phyloP scores from a whole-genome alignment of 2,888 invertebrate genomes.

The Catocala sponsa region DNA sequence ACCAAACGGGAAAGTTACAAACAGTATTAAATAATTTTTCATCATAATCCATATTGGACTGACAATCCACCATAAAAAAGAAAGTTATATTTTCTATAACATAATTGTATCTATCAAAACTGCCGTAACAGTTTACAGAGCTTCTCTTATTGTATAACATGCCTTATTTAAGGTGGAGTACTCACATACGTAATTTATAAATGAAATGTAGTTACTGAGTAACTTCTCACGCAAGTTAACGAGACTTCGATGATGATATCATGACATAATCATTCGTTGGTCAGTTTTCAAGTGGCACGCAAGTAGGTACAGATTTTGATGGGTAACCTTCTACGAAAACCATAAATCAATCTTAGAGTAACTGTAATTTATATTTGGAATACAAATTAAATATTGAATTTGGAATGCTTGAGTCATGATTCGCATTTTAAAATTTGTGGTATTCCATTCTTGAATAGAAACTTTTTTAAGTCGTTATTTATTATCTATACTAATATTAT shows the following conservation, averaged over 20 bases:
- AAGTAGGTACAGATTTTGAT: constrained; percentile 4
- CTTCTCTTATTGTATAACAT: constrained; percentile 17
- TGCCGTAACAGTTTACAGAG: constrained; percentile 9
- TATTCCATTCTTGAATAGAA: too few species aligned
- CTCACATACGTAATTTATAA: constrained; percentile 13
- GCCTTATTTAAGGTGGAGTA: constrained; percentile 22
- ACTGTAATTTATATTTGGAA: background rate
- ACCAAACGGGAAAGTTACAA: too few species aligned
- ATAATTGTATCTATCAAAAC: constrained; percentile 24
- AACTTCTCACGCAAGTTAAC: constrained; percentile 24
- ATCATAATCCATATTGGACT: constrained; percentile 5
- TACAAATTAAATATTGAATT: background rate
- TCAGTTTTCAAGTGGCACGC: background rate
- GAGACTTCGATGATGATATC: constrained; percentile 29
- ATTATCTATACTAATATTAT: too few species aligned
- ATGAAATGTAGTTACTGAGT: constrained; percentile 17
- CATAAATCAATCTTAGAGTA: constrained; percentile 28
- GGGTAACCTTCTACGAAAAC: constrained; percentile 26
- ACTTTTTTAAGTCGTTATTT: too few species aligned
- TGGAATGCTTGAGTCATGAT: too few species aligned
- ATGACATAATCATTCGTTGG: constrained; percentile 31
- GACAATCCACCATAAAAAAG: constrained; percentile 18
- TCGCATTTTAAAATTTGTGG: too few species aligned
- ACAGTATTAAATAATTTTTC: too few species aligned
- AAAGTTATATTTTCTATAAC: constrained; percentile 20